Conservation (phyloP, 2,113 vertebrate species). For the Heliornis fulica region DNA sequence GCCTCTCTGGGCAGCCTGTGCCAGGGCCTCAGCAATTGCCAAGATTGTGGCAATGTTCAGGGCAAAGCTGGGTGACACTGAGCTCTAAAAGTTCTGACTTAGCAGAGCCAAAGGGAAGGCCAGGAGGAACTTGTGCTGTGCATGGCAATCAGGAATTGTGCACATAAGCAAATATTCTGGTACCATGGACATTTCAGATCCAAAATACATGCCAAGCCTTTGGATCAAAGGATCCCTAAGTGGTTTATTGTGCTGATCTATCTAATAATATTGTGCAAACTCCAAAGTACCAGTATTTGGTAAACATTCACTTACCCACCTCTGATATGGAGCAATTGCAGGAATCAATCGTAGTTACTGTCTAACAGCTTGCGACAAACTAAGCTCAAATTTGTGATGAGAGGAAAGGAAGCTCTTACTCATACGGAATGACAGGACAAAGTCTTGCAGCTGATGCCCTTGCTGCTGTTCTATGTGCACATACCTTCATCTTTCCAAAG, state of each 20-base stretch:
- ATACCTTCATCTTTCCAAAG: not conserved
- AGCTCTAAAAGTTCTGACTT: not conserved
- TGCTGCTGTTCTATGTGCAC: not conserved
- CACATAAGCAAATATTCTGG: not conserved
- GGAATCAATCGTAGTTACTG: not conserved
- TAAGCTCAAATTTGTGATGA: not conserved
- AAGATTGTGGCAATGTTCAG: not conserved
- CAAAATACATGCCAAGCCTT: not conserved
- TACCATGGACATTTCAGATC: not conserved
- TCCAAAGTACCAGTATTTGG: constrained; percentile 50
- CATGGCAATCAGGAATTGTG: not conserved
- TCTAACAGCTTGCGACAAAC: not conserved
- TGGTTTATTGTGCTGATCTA: constrained; percentile 26
- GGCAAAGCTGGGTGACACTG: not conserved
- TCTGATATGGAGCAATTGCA: constrained; percentile 23
- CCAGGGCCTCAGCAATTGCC: too few relatives aligned
- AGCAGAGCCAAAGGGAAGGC: not conserved
- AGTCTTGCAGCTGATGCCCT: not conserved
- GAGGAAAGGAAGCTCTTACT: not conserved
- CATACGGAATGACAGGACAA: not conserved
- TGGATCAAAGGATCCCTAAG: not conserved
- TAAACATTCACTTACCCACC: constrained; percentile 24
- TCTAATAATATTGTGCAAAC: constrained; percentile 24
- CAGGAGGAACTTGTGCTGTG: not conserved
- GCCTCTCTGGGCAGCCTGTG: too few relatives aligned